phyloP scores from a whole-genome alignment of 2,797 vertebrate species.

The Sciurus vulgaris region DNA sequence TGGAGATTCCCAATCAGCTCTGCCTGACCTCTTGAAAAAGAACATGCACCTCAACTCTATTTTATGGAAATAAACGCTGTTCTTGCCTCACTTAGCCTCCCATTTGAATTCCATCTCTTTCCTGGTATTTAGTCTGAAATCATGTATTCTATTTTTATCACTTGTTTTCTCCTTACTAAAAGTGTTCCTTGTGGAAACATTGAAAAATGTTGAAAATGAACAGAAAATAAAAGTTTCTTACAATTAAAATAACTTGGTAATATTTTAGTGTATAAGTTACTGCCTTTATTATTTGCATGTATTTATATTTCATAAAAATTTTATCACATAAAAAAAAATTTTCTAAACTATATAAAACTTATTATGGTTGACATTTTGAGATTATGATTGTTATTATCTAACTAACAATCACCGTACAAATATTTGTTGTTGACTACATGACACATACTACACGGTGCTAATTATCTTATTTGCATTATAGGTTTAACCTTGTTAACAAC shows the following conservation, averaged over 20 bases:
- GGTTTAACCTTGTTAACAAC: background rate
- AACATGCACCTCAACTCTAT: background rate
- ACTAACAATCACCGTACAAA: background rate
- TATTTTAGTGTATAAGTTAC: background rate
- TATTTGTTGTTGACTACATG: background rate
- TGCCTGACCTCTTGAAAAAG: background rate
- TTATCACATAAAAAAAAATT: background rate
- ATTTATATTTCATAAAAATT: background rate
- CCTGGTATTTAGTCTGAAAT: background rate
- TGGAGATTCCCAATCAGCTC: background rate
- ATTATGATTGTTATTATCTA: background rate
- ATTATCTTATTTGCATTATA: background rate
- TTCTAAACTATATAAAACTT: background rate
- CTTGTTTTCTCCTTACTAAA: background rate
- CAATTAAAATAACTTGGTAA: background rate
- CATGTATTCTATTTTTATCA: background rate
- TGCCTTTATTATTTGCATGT: background rate
- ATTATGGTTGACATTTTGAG: background rate
- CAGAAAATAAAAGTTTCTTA: background rate
- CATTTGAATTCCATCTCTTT: background rate
- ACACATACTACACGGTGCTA: background rate
- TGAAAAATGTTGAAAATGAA: background rate
- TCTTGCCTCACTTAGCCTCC: background rate
- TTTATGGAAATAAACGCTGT: background rate
- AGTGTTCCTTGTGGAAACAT: background rate